Evolutionary conservation across 2,888 invertebrate genomes (phyloP).

Genomic region (Allophyes oxyacanthae): DNA sequence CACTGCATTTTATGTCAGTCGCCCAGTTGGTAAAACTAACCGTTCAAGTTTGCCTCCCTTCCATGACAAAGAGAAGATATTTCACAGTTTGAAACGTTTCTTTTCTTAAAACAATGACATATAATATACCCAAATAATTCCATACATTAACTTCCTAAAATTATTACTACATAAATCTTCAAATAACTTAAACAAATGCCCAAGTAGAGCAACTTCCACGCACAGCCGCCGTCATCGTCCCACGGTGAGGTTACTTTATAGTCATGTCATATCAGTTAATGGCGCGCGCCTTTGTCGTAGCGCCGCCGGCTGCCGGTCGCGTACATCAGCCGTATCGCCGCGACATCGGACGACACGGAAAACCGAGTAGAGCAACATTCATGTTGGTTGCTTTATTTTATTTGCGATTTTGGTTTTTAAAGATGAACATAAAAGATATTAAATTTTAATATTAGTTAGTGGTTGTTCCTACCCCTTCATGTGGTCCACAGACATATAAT

Average conservation of each 20-base stretch:
- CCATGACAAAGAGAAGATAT: too few species aligned
- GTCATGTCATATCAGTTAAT: conserved; percentile 86
- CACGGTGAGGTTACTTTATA: conserved; percentile 84
- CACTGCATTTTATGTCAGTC: too few species aligned
- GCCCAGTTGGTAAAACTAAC: too few species aligned
- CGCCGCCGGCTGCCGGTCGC: conserved; percentile 68
- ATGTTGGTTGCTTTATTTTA: conserved; percentile 32
- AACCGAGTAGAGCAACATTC: conserved; percentile 56
- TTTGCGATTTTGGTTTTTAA: conserved; percentile 24
- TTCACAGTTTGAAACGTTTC: too few species aligned
- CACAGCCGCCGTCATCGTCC: conserved; percentile 69
- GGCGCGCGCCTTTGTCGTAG: conserved; percentile 79
- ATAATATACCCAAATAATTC: too few species aligned
- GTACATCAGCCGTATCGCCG: conserved; percentile 66
- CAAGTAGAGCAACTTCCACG: conserved; percentile 67
- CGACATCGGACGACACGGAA: conserved; percentile 67
- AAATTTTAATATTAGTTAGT: conserved; percentile 1
- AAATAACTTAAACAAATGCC: not conserved
- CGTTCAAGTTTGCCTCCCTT: too few species aligned
- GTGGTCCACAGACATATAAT: too few species aligned
- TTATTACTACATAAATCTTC: not conserved
- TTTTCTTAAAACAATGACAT: too few species aligned
- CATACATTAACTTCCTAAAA: too few species aligned
- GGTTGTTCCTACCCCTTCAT: not conserved
- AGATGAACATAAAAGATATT: conserved; percentile 13